These are phyloP conservation scores for Troides oblongomaculatus DNA, from an alignment of 2,888 invertebrate genomes.

Conservation along the genomic window DNA sequence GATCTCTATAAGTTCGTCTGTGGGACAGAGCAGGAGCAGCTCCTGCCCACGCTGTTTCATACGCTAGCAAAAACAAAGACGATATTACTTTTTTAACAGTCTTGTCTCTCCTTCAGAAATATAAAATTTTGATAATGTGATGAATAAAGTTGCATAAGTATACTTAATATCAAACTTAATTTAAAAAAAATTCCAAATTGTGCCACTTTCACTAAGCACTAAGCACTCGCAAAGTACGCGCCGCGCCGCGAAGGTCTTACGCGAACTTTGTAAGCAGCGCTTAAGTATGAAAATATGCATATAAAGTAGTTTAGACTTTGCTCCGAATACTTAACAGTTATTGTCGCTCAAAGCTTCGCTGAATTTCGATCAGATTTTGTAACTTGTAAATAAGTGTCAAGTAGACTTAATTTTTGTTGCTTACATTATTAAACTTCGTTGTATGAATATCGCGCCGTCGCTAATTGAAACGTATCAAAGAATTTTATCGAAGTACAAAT, in stretches of 20 bases:
- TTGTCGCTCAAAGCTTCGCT: constrained; percentile 5
- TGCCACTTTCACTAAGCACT: constrained; percentile 10
- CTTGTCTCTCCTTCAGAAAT: too few species aligned
- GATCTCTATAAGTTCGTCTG: too few species aligned
- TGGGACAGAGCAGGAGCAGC: too few species aligned
- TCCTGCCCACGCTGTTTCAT: too few species aligned
- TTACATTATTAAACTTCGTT: too few species aligned
- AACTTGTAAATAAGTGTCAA: constrained; percentile 6
- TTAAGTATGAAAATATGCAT: constrained; percentile 25
- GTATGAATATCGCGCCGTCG: too few species aligned
- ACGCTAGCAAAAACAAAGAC: too few species aligned
- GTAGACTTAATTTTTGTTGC: too few species aligned
- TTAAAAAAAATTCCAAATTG: constrained; percentile 17
- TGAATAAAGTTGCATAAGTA: background rate
- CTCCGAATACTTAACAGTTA: constrained; percentile 3
- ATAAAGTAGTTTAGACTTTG: constrained; percentile 27
- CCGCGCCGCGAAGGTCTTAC: constrained; percentile 13
- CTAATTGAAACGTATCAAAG: too few species aligned
- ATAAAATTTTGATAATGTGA: too few species aligned
- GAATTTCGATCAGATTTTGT: constrained; percentile 24
- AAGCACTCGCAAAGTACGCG: constrained; percentile 17
- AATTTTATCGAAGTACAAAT: too few species aligned
- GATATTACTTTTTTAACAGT: too few species aligned
- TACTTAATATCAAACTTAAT: constrained; percentile 2
- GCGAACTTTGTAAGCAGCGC: constrained; percentile 24